phyloP scores from a whole-genome alignment of 2,797 vertebrate species.

The Valencia hispanica region DNA sequence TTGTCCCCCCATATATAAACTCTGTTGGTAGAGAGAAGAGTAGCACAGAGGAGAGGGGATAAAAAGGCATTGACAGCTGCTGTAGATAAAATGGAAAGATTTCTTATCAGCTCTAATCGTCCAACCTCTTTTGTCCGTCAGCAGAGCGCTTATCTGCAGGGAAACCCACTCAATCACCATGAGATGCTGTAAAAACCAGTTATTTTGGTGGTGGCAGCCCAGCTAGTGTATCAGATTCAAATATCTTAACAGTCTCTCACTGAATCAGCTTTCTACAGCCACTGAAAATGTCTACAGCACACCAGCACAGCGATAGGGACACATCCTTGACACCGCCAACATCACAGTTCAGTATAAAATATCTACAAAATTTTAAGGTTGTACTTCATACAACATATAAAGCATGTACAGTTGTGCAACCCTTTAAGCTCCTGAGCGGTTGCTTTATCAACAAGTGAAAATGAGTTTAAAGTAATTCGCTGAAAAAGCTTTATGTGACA shows the following conservation, averaged over 20 bases:
- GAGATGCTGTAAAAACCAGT: conserved; percentile 60
- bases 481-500: conserved; percentile 28
- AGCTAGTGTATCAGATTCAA: conserved; percentile 61
- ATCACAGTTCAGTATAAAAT: conserved; percentile 3
- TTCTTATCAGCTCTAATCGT: conserved; percentile 64
- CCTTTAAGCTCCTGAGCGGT: neutral
- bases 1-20: conserved; percentile 46
- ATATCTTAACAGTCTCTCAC: conserved; percentile 63
- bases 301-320: conserved; percentile 4
- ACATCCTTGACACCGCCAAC: conserved; percentile 6
- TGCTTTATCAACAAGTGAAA: conserved; percentile 32
- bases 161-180: conserved; percentile 70
- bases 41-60: conserved; percentile 23
- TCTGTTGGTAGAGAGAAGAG: conserved; percentile 3
- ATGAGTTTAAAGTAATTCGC: conserved; percentile 25
- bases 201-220: conserved; percentile 60
- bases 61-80: conserved; percentile 48
- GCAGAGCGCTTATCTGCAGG: conserved; percentile 72
- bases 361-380: conserved; percentile 10
- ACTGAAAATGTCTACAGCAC: conserved; percentile 38
- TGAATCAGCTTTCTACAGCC: conserved; percentile 60
- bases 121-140: conserved; percentile 57
- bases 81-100: conserved; percentile 64
- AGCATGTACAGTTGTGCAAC: too few relatives aligned
- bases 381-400: neutral